Evolutionary conservation across 1,140 invertebrate species (phyloP).

Genomic region (Sinonovacula constricta): DNA sequence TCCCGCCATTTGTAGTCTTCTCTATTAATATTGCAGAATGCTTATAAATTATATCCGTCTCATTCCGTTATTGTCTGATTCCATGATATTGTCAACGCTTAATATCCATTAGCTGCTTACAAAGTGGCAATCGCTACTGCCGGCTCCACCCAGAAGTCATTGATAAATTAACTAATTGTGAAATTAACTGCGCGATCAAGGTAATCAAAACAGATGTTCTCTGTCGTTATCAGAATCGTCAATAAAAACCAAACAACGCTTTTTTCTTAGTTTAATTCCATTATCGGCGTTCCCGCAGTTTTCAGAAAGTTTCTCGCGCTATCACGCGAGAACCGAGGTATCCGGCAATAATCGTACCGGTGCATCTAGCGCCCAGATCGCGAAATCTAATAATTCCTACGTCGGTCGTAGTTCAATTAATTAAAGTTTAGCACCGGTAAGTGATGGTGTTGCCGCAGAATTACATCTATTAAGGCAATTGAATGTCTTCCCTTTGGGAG

Average conservation of each 20-base stretch:
- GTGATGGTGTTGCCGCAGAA: constrained; percentile 49
- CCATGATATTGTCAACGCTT: no score
- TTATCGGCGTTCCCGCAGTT: neutral
- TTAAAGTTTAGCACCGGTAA: constrained; percentile 46
- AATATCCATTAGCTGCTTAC: no score
- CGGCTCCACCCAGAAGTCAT: neutral
- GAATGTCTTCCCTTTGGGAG: constrained; percentile 45
- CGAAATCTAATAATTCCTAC: constrained; percentile 3
- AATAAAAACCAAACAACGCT: neutral
- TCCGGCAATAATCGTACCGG: neutral
- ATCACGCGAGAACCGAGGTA: neutral
- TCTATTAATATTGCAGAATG: no score
- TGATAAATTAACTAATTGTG: neutral
- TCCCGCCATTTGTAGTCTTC: no score
- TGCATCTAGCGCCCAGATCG: neutral
- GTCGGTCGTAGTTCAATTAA: constrained; percentile 31
- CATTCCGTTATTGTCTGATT: no score
- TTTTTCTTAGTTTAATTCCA: neutral
- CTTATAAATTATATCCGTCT: no score
- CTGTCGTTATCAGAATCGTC: neutral
- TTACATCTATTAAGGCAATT: constrained; percentile 56
- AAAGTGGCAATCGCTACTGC: no score
- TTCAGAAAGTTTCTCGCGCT: neutral
- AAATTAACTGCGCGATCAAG: neutral
- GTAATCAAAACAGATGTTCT: neutral